Conservation (phyloP, 1,140 invertebrate genomes). For the Aphaenogaster rudis region DNA sequence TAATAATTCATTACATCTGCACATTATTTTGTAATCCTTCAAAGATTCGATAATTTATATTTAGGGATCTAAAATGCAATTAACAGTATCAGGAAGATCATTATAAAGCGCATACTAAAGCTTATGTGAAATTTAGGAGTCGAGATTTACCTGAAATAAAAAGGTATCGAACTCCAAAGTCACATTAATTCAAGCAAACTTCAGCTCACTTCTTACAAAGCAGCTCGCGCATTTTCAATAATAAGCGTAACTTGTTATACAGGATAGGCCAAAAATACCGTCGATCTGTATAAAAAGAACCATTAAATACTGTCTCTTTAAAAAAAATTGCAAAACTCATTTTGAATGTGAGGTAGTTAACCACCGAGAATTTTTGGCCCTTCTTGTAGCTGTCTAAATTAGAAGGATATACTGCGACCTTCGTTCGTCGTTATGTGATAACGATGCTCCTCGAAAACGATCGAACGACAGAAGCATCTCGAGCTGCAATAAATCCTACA, state of each 20-base stretch:
- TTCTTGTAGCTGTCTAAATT: conserved; percentile 41
- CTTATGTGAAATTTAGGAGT: conserved; percentile 53
- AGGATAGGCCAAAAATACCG: conserved; percentile 47
- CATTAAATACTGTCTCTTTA: not conserved
- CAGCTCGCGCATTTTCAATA: conserved; percentile 46
- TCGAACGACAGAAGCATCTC: conserved; percentile 63
- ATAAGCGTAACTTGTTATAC: conserved; percentile 39
- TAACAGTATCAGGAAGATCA: conserved; percentile 32
- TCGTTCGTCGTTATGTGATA: conserved; percentile 45
- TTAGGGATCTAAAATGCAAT: conserved; percentile 22
- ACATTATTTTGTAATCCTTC: conserved; percentile 19
- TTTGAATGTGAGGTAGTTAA: not conserved
- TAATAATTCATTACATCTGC: not conserved
- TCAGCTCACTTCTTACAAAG: conserved; percentile 60
- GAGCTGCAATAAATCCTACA: conserved; percentile 57
- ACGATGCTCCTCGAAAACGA: conserved; percentile 45
- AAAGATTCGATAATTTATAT: conserved; percentile 23
- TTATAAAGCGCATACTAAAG: conserved; percentile 63
- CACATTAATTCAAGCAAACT: conserved; percentile 53
- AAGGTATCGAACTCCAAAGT: conserved; percentile 59
- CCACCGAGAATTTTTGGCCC: conserved; percentile 23
- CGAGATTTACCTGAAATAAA: conserved; percentile 60
- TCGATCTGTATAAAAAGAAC: not conserved
- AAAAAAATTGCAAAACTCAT: not conserved
- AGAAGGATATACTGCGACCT: conserved; percentile 37